A percentile compares a stretch with the other conserved stretches of the same genome.
Conservation (phyloP, 2,113 vertebrate genomes). For the Falco punctatus region DNA sequence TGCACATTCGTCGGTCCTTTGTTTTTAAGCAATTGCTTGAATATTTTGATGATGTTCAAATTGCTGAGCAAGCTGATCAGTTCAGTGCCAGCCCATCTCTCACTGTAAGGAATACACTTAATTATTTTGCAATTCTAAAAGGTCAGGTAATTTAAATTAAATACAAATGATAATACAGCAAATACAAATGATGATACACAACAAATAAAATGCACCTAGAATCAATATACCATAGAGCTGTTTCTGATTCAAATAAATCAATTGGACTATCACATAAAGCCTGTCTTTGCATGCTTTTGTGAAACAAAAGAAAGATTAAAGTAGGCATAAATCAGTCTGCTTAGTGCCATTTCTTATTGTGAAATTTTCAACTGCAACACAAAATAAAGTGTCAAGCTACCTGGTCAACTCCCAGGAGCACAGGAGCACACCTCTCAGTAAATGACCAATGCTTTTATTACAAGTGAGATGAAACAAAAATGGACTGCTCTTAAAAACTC, state of each 20-base stretch:
- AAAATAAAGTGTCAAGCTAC: background rate
- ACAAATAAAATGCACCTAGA: slow-evolving; percentile 42
- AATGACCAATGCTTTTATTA: background rate
- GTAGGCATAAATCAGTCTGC: background rate
- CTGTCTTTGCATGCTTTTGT: background rate
- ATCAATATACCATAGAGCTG: slow-evolving; percentile 27
- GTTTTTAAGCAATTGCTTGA: slow-evolving; percentile 13
- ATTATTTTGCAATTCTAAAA: slow-evolving; percentile 58
- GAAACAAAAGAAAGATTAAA: slow-evolving; percentile 11
- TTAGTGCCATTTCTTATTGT: slow-evolving; percentile 6
- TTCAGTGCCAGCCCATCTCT: background rate
- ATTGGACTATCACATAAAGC: background rate
- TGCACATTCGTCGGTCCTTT: background rate
- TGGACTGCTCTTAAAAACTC: background rate
- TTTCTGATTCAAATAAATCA: slow-evolving; percentile 48
- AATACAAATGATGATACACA: slow-evolving; percentile 27
- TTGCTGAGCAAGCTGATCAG: slow-evolving; percentile 15
- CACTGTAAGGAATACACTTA: slow-evolving; percentile 9
- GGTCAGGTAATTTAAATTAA: slow-evolving; percentile 62
- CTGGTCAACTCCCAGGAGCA: background rate
- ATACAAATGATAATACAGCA: slow-evolving; percentile 10
- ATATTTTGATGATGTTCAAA: slow-evolving; percentile 3
- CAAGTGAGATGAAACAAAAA: background rate
- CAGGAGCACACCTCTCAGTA: background rate
- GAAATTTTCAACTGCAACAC: background rate